Evolutionary conservation across 2,113 vertebrate genomes (phyloP).

Genomic region (Microcebus jonahi): DNA sequence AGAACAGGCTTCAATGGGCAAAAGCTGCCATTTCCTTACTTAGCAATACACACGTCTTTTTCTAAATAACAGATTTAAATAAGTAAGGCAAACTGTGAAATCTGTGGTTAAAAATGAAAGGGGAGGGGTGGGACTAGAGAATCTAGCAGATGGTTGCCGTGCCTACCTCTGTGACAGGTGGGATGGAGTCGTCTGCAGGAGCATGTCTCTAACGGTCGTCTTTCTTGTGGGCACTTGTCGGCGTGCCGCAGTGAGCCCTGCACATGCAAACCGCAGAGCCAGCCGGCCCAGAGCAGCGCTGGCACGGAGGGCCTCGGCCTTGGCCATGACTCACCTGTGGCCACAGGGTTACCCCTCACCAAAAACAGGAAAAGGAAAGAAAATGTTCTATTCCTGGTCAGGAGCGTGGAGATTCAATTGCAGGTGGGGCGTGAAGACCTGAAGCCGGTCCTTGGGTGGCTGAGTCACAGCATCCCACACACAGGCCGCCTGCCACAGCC

Average conservation of each 20-base stretch:
- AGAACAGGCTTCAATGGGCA: slow-evolving; percentile 47
- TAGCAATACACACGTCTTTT: slow-evolving; percentile 49
- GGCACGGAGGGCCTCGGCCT: neutral
- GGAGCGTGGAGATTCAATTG: neutral
- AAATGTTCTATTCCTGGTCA: neutral
- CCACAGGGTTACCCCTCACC: neutral
- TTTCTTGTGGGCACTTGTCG: neutral
- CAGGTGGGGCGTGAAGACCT: neutral
- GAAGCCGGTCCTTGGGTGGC: neutral
- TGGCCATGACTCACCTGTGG: neutral
- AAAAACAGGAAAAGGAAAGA: neutral
- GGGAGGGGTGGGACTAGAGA: neutral
- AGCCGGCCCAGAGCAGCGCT: neutral
- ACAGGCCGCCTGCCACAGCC: neutral
- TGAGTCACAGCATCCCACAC: neutral
- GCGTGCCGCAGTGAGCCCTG: neutral
- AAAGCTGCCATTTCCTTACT: slow-evolving; percentile 47
- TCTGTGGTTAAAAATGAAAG: slow-evolving; percentile 60
- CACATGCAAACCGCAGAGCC: neutral
- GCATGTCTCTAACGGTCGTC: neutral
- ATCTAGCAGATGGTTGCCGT: slow-evolving; percentile 49
- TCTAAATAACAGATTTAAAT: slow-evolving; percentile 71
- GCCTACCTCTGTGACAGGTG: slow-evolving; percentile 60
- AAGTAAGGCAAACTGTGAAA: slow-evolving; percentile 74
- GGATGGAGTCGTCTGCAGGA: neutral